Conservation (phyloP, 2,888 invertebrate genomes). For the Sthenelais limicola region DNA sequence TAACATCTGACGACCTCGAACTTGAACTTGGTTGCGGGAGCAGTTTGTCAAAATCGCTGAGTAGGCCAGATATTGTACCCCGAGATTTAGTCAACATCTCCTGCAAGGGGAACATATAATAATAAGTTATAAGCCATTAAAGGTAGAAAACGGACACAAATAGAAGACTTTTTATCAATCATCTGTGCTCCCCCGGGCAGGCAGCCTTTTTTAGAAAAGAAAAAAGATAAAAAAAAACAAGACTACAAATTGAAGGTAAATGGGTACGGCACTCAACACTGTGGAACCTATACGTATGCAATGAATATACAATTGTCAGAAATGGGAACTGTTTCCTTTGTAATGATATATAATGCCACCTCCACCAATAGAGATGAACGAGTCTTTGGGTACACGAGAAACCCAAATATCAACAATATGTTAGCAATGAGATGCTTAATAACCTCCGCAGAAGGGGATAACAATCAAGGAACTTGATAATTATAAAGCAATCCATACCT, state of each 20-base stretch:
- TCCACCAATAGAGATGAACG: not conserved
- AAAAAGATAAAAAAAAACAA: not conserved
- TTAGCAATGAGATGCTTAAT: not conserved
- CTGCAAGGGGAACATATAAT: not conserved
- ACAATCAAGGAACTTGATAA: too few relatives aligned
- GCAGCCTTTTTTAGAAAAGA: too few relatives aligned
- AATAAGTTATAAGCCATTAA: not conserved
- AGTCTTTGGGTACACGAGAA: too few relatives aligned
- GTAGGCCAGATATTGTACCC: not conserved
- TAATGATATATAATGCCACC: not conserved
- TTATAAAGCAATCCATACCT: too few relatives aligned
- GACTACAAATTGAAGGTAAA: not conserved
- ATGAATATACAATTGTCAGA: too few relatives aligned
- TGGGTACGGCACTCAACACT: not conserved
- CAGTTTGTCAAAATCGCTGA: slow-evolving; percentile 13
- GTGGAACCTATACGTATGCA: too few relatives aligned
- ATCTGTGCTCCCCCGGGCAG: too few relatives aligned
- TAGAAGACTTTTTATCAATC: not conserved
- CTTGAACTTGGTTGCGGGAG: slow-evolving; percentile 31
- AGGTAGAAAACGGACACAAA: not conserved
- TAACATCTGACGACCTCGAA: slow-evolving; percentile 4
- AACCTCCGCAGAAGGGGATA: too few relatives aligned
- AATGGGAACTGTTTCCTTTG: too few relatives aligned
- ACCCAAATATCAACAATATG: too few relatives aligned
- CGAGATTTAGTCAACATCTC: slow-evolving; percentile 8